phyloP scores from a whole-genome alignment of 2,797 vertebrate species.

The Falco rusticolus region DNA sequence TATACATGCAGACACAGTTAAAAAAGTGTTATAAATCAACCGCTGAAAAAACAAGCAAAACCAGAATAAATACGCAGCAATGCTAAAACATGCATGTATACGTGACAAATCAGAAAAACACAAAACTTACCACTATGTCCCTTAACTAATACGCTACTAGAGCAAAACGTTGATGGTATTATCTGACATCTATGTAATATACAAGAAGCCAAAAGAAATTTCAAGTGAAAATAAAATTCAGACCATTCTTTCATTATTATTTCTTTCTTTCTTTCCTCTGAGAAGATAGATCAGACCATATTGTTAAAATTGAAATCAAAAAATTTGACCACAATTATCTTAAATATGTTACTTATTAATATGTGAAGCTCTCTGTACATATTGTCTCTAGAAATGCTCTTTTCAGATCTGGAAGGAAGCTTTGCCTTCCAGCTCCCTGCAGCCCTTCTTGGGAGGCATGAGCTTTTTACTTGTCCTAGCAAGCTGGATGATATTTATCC shows the following conservation, averaged over 20 bases:
- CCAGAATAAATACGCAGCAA: background rate
- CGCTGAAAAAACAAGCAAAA: background rate
- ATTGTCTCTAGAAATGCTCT: conserved; percentile 17
- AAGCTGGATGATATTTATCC: conserved; percentile 30
- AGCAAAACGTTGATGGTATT: background rate
- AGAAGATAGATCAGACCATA: background rate
- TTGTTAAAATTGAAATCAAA: background rate
- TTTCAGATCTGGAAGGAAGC: conserved; percentile 8
- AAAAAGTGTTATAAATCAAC: background rate
- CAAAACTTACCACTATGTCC: background rate
- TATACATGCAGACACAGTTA: background rate
- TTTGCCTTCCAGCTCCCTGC: conserved; percentile 19
- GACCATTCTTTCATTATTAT: background rate
- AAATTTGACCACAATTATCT: background rate
- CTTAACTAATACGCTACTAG: background rate
- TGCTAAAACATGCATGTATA: background rate
- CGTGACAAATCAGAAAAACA: background rate
- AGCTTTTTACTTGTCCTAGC: conserved; percentile 18
- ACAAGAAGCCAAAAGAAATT: background rate
- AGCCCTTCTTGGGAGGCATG: conserved; percentile 12
- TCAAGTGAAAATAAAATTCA: background rate
- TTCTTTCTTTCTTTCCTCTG: conserved; percentile 4
- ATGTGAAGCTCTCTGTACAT: background rate
- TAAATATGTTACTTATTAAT: conserved; percentile 27
- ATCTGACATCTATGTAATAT: background rate